Conservation (phyloP, 2,797 vertebrate genomes). For the Eulemur rubriventer region DNA sequence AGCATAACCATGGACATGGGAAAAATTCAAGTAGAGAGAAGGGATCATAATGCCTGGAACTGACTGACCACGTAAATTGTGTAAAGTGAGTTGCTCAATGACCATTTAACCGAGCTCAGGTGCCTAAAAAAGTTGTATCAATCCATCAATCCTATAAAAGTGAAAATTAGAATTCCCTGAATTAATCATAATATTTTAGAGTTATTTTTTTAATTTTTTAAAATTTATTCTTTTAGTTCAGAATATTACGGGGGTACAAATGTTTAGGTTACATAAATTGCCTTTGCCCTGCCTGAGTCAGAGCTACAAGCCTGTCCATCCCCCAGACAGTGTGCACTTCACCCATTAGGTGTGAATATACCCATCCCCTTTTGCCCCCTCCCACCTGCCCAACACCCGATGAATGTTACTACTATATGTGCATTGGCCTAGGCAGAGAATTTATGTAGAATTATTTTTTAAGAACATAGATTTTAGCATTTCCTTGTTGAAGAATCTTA, state of each 20-base stretch:
- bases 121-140: background rate
- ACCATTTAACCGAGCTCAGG: background rate
- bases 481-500: background rate
- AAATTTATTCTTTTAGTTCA: no score
- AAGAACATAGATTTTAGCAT: background rate
- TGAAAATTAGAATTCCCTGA: background rate
- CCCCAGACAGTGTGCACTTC: no score
- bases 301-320: no score
- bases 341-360: no score
- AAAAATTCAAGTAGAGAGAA: fast-evolving
- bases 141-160: background rate
- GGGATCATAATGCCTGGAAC: background rate
- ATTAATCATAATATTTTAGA: background rate
- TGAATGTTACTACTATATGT: no score
- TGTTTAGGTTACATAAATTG: no score
- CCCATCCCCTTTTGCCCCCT: no score
- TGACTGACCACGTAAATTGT: background rate
- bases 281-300: no score
- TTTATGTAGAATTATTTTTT: background rate
- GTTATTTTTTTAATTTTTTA: background rate
- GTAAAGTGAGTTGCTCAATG: background rate
- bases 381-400: no score
- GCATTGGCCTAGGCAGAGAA: no score
- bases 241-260: no score
- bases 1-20: background rate